Evolutionary conservation across 2,113 vertebrate genomes (phyloP).

Genomic region (Myrmecobius fasciatus): DNA sequence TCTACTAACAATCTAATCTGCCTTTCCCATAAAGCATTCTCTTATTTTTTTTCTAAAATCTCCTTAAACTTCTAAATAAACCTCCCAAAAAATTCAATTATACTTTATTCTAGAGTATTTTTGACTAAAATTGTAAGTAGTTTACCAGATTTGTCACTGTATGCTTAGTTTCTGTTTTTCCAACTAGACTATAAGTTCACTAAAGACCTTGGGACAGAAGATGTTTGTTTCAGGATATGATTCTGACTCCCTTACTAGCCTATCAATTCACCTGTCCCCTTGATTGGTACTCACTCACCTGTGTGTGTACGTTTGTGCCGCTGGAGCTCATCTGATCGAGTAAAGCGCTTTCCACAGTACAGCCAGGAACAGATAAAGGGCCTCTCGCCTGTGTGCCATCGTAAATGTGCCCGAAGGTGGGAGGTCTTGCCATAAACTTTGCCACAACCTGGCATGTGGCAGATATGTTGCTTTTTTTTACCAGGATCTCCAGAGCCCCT

Average conservation of each 20-base stretch:
- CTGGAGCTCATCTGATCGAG: conserved; percentile 96
- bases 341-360: conserved; percentile 97
- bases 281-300: conserved; percentile 79
- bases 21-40: neutral
- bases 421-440: conserved; percentile 98
- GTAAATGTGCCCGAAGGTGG: conserved; percentile 94
- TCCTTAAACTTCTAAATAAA: neutral
- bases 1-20: neutral
- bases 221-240: neutral
- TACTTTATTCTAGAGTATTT: neutral
- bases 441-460: conserved; percentile 94
- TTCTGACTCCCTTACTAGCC: neutral
- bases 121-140: neutral
- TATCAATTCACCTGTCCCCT: neutral
- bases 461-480: conserved; percentile 99
- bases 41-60: neutral
- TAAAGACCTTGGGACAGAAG: neutral
- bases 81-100: neutral
- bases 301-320: conserved; percentile 97
- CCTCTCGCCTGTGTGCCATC: conserved; percentile 97
- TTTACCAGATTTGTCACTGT: neutral
- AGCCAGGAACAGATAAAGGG: conserved; percentile 95
- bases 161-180: neutral
- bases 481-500: conserved; percentile 89
- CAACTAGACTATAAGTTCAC: neutral